A percentile compares a stretch with the other conserved stretches of the same genome.
phyloP scores from a whole-genome alignment of 2,888 invertebrate species.

The Gonocerus acuteangulatus region DNA sequence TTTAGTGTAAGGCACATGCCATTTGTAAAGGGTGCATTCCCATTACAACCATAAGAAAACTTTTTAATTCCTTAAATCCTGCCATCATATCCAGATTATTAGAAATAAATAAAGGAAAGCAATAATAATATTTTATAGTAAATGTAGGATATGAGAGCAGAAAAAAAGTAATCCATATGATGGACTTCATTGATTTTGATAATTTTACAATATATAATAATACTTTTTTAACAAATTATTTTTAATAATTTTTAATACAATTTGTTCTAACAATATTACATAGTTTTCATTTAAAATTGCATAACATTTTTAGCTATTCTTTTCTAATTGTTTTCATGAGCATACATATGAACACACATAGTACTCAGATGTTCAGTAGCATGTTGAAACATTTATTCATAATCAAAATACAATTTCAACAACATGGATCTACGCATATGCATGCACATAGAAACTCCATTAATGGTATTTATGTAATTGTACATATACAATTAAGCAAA shows the following conservation, averaged over 20 bases:
- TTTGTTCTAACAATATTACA: background rate
- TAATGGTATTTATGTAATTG: too few relatives aligned
- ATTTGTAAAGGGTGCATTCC: constrained; percentile 4
- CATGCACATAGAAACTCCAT: too few relatives aligned
- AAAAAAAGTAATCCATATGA: background rate
- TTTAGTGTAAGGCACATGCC: constrained; percentile 20
- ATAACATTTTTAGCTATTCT: background rate
- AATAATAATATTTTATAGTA: background rate
- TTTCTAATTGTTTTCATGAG: background rate
- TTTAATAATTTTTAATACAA: background rate
- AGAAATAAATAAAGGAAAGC: background rate
- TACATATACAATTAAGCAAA: too few relatives aligned
- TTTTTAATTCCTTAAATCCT: background rate
- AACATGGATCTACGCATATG: too few relatives aligned
- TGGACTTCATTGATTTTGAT: background rate
- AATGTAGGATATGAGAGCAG: background rate
- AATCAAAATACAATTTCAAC: too few relatives aligned
- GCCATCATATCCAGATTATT: background rate
- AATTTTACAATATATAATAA: background rate
- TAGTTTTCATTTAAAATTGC: background rate
- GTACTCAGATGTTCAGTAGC: too few relatives aligned
- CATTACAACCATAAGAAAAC: constrained; percentile 7
- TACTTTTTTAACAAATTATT: constrained; percentile 1
- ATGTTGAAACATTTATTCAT: too few relatives aligned
- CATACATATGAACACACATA: background rate